Evolutionary conservation across 1,140 invertebrate species (phyloP).

Genomic region (Semibalanus balanoides): DNA sequence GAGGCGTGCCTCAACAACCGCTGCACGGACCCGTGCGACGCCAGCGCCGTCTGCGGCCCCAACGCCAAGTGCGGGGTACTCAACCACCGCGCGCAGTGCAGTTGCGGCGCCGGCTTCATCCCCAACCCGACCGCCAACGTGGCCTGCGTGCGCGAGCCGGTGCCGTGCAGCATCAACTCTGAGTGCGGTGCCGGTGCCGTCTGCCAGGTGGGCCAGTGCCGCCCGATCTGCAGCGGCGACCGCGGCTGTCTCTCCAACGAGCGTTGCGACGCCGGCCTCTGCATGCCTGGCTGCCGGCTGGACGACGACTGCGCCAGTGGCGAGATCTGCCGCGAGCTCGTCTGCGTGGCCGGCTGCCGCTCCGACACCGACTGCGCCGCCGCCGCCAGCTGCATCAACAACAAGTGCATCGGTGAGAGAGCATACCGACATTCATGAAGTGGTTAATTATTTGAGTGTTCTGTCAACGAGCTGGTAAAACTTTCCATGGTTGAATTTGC

Average conservation of each 20-base stretch:
- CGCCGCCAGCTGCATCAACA: slow-evolving; percentile 51
- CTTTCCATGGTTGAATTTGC: too few relatives aligned
- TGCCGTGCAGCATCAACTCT: slow-evolving; percentile 51
- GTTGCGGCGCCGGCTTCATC: slow-evolving; percentile 58
- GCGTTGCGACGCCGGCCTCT: slow-evolving; percentile 47
- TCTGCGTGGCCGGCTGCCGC: slow-evolving; percentile 62
- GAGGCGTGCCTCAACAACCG: slow-evolving; percentile 61
- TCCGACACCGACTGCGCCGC: slow-evolving; percentile 53
- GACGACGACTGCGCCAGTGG: slow-evolving; percentile 66
- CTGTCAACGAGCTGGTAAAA: too few relatives aligned
- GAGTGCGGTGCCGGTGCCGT: slow-evolving; percentile 50
- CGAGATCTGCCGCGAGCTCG: slow-evolving; percentile 65
- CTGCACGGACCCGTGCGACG: slow-evolving; percentile 69
- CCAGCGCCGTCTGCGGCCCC: slow-evolving; percentile 43
- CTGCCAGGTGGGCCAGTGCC: slow-evolving; percentile 54
- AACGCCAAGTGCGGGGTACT: slow-evolving; percentile 58
- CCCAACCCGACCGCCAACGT: slow-evolving; percentile 59
- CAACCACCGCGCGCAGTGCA: slow-evolving; percentile 65
- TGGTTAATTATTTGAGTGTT: too few relatives aligned
- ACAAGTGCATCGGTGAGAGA: slow-evolving; percentile 42
- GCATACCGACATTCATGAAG: too few relatives aligned
- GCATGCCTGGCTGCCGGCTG: slow-evolving; percentile 52
- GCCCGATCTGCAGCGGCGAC: slow-evolving; percentile 56
- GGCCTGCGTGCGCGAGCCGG: slow-evolving; percentile 59
- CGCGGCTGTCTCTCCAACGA: slow-evolving; percentile 63